A percentile compares a stretch with the other conserved stretches of the same genome.
Evolutionary conservation across 2,888 invertebrate genomes (phyloP).

Genomic region (Nysson spinosus): DNA sequence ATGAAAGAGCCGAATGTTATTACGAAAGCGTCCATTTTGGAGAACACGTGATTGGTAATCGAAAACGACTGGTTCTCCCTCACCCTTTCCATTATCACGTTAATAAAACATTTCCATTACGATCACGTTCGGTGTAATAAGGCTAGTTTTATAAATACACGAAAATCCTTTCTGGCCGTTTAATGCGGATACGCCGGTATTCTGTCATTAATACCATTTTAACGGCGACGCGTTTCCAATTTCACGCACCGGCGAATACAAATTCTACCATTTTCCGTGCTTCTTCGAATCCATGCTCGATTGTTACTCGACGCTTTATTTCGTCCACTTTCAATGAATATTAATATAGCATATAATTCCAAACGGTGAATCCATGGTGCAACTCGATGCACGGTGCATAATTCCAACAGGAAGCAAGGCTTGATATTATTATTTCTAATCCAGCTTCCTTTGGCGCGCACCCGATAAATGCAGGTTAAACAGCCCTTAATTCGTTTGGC

Average conservation of each 20-base stretch:
- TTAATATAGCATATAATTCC: too few relatives aligned
- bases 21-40: too few relatives aligned
- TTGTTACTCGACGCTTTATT: conserved; percentile 45
- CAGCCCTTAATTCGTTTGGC: conserved; percentile 41
- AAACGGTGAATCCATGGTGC: background rate
- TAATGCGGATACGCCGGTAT: background rate
- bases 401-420: conserved; percentile 5
- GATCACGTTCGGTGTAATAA: conserved; percentile 5
- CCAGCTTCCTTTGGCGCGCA: background rate
- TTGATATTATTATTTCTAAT: conserved; percentile 32
- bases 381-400: background rate
- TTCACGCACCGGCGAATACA: conserved; percentile 27
- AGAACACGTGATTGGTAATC: too few relatives aligned
- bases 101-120: background rate
- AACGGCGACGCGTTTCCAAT: conserved; percentile 43
- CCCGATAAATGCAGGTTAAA: conserved; percentile 36
- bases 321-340: too few relatives aligned
- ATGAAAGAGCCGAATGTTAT: too few relatives aligned
- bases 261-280: conserved; percentile 24
- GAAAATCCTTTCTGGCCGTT: conserved; percentile 4
- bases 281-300: conserved; percentile 25
- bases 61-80: too few relatives aligned
- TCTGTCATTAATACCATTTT: conserved; percentile 40
- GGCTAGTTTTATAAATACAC: conserved; percentile 13
- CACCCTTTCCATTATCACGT: background rate